phyloP scores from a whole-genome alignment of 2,113 vertebrate genomes.

The Sinocyclocheilus grahami region DNA sequence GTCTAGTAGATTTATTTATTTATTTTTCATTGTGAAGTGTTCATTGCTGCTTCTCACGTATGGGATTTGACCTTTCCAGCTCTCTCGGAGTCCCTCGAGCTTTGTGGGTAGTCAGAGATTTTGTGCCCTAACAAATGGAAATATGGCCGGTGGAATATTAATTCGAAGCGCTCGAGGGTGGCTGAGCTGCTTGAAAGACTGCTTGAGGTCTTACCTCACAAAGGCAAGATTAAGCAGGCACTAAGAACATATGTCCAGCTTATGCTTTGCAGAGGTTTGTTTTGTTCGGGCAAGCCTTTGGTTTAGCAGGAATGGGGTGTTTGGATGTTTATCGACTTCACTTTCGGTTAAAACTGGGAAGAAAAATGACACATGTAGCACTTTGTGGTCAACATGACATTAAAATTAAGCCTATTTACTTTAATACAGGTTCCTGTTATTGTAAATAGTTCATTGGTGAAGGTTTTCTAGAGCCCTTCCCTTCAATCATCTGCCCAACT shows the following conservation, averaged over 20 bases:
- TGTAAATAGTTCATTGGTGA: background rate
- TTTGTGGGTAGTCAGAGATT: slow-evolving; percentile 36
- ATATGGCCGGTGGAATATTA: slow-evolving; percentile 43
- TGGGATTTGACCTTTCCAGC: slow-evolving; percentile 46
- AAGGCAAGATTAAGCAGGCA: slow-evolving; percentile 19
- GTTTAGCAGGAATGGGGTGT: background rate
- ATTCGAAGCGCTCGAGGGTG: slow-evolving; percentile 11
- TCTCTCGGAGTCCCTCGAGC: slow-evolving; percentile 37
- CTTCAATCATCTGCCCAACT: background rate
- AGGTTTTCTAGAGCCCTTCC: background rate
- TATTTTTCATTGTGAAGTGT: slow-evolving; percentile 6
- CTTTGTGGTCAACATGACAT: background rate
- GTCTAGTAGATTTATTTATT: background rate
- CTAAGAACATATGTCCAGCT: slow-evolving; percentile 24
- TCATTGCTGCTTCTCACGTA: slow-evolving; percentile 20
- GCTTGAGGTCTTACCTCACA: slow-evolving; percentile 43
- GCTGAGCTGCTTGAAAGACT: slow-evolving; percentile 14
- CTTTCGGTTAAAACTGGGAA: background rate
- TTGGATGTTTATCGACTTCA: slow-evolving; percentile 7
- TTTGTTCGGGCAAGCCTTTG: background rate
- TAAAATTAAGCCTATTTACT: background rate
- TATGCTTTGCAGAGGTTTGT: slow-evolving; percentile 5
- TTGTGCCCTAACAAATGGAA: slow-evolving; percentile 46
- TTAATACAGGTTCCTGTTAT: background rate
- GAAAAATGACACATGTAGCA: background rate